phyloP scores from a whole-genome alignment of 92 coral and sea anemone species.

The Porites evermanni region DNA sequence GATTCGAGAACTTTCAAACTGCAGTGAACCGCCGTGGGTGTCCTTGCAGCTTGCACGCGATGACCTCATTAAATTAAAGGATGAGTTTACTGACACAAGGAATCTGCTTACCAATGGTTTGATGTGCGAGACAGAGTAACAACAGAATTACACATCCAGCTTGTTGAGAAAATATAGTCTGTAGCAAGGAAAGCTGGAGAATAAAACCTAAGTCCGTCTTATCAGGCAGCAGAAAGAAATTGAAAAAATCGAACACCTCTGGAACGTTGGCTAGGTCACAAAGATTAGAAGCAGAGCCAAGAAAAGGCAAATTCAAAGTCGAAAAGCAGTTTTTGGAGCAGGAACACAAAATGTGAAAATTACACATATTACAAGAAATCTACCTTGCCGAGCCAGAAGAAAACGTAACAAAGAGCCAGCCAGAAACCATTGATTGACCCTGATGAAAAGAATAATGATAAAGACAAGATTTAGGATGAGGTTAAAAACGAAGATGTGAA shows the following conservation, averaged over 20 bases:
- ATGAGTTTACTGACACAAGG: no score
- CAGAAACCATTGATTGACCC: background rate
- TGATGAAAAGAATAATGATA: no score
- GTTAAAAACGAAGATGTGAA: background rate
- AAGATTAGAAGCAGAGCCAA: background rate
- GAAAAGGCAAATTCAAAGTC: background rate
- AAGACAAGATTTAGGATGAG: background rate
- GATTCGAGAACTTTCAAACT: no score
- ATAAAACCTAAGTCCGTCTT: background rate
- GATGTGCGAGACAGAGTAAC: background rate
- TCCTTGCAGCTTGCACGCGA: no score
- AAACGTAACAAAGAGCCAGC: background rate
- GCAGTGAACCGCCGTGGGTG: no score
- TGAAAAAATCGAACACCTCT: no score
- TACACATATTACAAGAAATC: background rate
- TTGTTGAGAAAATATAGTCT: background rate
- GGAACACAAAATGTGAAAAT: background rate
- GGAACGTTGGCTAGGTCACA: no score
- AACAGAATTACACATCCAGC: background rate
- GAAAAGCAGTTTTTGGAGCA: background rate
- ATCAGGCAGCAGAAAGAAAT: no score
- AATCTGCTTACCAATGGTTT: background rate
- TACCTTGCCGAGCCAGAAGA: conserved; percentile 19
- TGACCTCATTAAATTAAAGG: no score
- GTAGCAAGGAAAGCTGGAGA: background rate